A percentile compares a stretch with the other conserved stretches of the same genome.
phyloP scores from a whole-genome alignment of 1,140 invertebrate species.

The Achroia grisella region DNA sequence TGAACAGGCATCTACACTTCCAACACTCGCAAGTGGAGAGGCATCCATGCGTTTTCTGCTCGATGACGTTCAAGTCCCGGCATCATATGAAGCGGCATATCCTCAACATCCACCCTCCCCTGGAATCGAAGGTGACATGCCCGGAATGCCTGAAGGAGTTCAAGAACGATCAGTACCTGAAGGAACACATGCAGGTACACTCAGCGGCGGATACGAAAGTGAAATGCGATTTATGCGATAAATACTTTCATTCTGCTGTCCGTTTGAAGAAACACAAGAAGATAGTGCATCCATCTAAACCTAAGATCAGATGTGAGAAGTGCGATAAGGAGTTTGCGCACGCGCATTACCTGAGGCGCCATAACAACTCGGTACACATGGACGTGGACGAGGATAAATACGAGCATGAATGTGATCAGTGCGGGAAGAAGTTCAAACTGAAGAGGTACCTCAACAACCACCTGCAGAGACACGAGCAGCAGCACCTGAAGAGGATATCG shows the following conservation, averaged over 20 bases:
- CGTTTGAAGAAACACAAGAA: conserved; percentile 65
- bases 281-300: conserved; percentile 58
- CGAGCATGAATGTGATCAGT: conserved; percentile 49
- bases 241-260: conserved; percentile 53
- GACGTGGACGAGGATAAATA: conserved; percentile 53
- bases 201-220: conserved; percentile 51
- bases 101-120: conserved; percentile 56
- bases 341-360: conserved; percentile 48
- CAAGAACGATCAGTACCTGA: conserved; percentile 62
- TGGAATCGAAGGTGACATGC: conserved; percentile 61
- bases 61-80: conserved; percentile 55
- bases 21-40: conserved; percentile 49
- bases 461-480: conserved; percentile 55
- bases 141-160: conserved; percentile 62
- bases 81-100: conserved; percentile 63
- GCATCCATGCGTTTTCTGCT: conserved; percentile 57
- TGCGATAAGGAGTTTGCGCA: conserved; percentile 63
- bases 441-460: conserved; percentile 57
- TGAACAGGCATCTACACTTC: conserved; percentile 52
- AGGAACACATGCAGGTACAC: conserved; percentile 63
- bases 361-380: conserved; percentile 56
- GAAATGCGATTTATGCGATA: conserved; percentile 60
- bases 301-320: conserved; percentile 56
- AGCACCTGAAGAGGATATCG: conserved; percentile 60
- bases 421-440: conserved; percentile 62